Evolutionary conservation across 23 tunicate genomes (phyloP).

Genomic region (Corella eumyota): DNA sequence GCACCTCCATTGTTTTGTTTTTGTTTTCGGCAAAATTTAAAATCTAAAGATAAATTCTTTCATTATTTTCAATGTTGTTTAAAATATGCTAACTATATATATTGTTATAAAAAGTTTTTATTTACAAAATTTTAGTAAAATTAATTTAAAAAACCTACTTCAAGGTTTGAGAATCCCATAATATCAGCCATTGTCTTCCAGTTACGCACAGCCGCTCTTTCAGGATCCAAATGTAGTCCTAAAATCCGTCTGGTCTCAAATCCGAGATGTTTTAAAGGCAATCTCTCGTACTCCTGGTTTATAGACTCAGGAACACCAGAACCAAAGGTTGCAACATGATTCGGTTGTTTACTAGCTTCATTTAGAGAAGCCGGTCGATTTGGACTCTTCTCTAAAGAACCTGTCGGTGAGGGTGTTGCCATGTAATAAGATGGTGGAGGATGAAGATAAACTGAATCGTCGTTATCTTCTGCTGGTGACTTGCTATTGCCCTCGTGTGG

Average conservation of each 20-base stretch:
- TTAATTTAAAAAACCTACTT: conserved; percentile 12
- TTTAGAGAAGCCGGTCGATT: no score
- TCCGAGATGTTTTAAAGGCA: conserved; percentile 24
- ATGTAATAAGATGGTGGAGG: no score
- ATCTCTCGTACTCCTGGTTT: conserved; percentile 1
- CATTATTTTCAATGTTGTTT: no score
- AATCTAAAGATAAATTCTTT: conserved; percentile 65
- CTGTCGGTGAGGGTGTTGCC: no score
- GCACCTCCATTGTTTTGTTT: conserved; percentile 30
- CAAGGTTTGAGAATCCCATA: conserved; percentile 25
- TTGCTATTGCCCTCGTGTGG: no score
- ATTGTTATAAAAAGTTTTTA: no score
- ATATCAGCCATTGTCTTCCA: conserved; percentile 56
- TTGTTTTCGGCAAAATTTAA: conserved; percentile 36
- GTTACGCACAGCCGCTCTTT: conserved; percentile 27
- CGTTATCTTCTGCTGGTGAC: no score
- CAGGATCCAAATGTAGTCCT: conserved; percentile 38
- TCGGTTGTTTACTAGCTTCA: no score
- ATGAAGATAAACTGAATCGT: no score
- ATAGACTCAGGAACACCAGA: not conserved
- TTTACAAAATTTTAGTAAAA: not conserved
- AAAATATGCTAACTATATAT: no score
- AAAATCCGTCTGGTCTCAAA: conserved; percentile 18
- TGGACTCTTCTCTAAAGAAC: no score
- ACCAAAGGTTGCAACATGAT: conserved; percentile 5